A percentile compares a stretch with the other conserved stretches of the same genome.
phyloP scores from a whole-genome alignment of 2,797 vertebrate genomes.

The Poliocrania exsul region DNA sequence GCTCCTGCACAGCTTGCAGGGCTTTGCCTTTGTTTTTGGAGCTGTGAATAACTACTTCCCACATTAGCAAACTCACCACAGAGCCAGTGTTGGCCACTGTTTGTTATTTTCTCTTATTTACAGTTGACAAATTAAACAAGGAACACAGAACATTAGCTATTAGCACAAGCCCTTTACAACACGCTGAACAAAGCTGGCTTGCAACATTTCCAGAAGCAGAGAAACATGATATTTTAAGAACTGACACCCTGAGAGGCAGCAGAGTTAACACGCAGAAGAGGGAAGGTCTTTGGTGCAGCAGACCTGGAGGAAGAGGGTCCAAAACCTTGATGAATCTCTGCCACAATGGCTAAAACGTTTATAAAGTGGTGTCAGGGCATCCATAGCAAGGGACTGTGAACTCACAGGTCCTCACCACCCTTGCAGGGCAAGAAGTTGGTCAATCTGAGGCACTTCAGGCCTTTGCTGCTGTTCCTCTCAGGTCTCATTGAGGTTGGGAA shows the following conservation, averaged over 20 bases:
- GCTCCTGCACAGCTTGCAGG: not conserved
- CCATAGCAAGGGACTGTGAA: not conserved
- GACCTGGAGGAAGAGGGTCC: not conserved
- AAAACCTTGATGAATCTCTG: accelerated
- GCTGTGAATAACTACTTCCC: not conserved
- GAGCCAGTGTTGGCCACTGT: not conserved
- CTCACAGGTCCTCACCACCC: not conserved
- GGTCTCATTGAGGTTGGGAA: not conserved
- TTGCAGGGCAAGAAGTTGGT: not conserved
- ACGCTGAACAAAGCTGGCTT: not conserved
- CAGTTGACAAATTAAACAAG: not conserved
- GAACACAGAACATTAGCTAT: not conserved
- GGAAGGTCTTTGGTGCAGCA: not conserved
- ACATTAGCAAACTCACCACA: not conserved
- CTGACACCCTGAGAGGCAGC: not conserved
- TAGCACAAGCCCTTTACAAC: not conserved
- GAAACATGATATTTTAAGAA: not conserved
- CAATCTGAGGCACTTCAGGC: not conserved
- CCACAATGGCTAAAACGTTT: not conserved
- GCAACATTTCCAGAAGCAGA: not conserved
- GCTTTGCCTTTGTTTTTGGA: not conserved
- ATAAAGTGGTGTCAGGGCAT: not conserved
- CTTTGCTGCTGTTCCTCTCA: not conserved
- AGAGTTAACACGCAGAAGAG: not conserved
- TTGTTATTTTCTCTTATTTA: not conserved